Evolutionary conservation across 2,113 vertebrate genomes (phyloP).

Genomic region (Phyllopteryx taeniolatus): DNA sequence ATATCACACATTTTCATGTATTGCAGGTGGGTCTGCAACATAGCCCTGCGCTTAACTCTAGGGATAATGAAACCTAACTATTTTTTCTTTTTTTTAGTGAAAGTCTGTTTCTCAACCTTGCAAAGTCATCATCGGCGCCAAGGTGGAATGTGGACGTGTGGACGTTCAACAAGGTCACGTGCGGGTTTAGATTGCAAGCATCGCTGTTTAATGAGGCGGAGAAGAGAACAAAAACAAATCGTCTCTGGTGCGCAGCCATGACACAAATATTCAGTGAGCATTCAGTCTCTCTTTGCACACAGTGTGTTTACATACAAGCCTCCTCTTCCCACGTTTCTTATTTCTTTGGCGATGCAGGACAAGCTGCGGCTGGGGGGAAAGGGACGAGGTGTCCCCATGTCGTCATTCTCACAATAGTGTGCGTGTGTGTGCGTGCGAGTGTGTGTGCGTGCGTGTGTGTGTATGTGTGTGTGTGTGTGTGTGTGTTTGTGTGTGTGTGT

Average conservation of each 20-base stretch:
- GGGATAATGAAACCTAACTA: neutral
- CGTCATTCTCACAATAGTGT: neutral
- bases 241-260: slow-evolving; percentile 19
- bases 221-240: neutral
- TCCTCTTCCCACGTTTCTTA: slow-evolving; percentile 7
- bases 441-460: neutral
- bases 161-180: neutral
- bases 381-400: neutral
- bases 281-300: slow-evolving; percentile 18
- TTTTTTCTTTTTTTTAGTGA: neutral
- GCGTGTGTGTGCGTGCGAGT: too few species aligned
- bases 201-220: slow-evolving; percentile 6
- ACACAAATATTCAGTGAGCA: slow-evolving; percentile 47
- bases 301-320: neutral
- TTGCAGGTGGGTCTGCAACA: neutral
- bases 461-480: neutral
- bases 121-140: neutral
- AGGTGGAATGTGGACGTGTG: neutral
- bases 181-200: neutral
- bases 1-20: neutral
- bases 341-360: slow-evolving; percentile 12
- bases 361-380: neutral
- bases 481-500: neutral
- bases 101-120: neutral
- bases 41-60: too few species aligned